A percentile compares a stretch with the other conserved stretches of the same genome.
phyloP scores from a whole-genome alignment of 2,888 invertebrate genomes.

The Drosophila kambysellisi region DNA sequence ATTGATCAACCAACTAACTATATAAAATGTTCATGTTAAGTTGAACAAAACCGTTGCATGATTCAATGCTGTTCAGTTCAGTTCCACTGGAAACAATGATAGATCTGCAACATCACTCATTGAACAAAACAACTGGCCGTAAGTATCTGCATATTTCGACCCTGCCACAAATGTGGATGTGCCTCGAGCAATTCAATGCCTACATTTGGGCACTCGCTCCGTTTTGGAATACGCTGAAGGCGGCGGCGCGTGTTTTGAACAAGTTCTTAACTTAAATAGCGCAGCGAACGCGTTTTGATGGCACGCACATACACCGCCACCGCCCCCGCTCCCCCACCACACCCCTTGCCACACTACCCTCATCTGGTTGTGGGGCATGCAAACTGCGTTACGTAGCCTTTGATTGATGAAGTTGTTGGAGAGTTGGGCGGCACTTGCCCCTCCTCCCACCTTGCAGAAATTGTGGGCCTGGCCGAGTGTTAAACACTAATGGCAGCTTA shows the following conservation, averaged over 20 bases:
- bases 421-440: conserved; percentile 7
- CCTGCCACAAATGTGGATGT: conserved; percentile 53
- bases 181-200: conserved; percentile 37
- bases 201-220: conserved; percentile 51
- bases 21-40: conserved; percentile 7
- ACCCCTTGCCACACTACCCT: background rate
- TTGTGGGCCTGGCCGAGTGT: conserved; percentile 52
- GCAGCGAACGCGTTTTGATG: conserved; percentile 46
- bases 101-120: conserved; percentile 39
- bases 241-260: conserved; percentile 62
- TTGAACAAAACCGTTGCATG: conserved; percentile 1
- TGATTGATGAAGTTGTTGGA: conserved; percentile 70
- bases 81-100: conserved; percentile 27
- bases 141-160: background rate
- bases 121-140: conserved; percentile 15
- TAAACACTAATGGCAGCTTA: conserved; percentile 81
- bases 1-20: conserved; percentile 15
- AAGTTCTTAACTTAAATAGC: conserved; percentile 73
- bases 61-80: background rate
- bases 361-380: conserved; percentile 31
- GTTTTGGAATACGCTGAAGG: conserved; percentile 34
- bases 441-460: background rate
- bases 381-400: conserved; percentile 54
- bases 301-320: conserved; percentile 30
- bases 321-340: background rate